Base-by-base conservation (phyloP, 2,888 invertebrate species). In the Creontiades dilutus region DNA sequence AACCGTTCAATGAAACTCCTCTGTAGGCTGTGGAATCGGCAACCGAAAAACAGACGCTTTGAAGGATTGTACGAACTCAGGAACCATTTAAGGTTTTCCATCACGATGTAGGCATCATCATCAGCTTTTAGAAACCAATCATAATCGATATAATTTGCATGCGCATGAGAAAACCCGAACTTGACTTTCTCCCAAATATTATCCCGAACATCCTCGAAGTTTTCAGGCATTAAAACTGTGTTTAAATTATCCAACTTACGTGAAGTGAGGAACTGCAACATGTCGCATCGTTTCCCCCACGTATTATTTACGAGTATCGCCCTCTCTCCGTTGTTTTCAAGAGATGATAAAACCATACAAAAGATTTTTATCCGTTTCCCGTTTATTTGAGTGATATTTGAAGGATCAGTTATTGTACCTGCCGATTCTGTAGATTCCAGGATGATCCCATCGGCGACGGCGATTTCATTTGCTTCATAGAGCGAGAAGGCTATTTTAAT, bases 71-170 rank as follows among this genome's bases (percentile, higher is more conserved):
- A 86, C 2, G 23, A 13, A 47, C 48, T 37, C 13, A 86, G 86
- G 13, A 75, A 16, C 23, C 14, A 16, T 28, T n/a, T 46, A 23
- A 86, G 76, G 27, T 86, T 86, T 4, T 86, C 86, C 68, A 86
- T 46, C n/a, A 86, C 48, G 5, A 86, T 76, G 27, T 86, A 86
- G 19, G 86, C 75, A 37, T 86, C 86, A 48, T 86, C 86, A 27
- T 86, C 86, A 13, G 86, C 86, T 46, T 86, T 86, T 11, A 86
- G 19, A 48, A 86, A 86, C 86, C 86, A 86, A 48, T 86, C 86
- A 19, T 47, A n/a, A 19, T 86, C 86, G 76, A 3, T 48, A 23
- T 86, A 86, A 23, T 75, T 37, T 11, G 68, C 47, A 86, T 86
- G 75, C 0, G 48, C 86, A 76, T 47, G 37, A 13, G 68, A 46